Evolutionary conservation across 2,113 vertebrate genomes (phyloP).

Genomic region (Takifugu bimaculatus): DNA sequence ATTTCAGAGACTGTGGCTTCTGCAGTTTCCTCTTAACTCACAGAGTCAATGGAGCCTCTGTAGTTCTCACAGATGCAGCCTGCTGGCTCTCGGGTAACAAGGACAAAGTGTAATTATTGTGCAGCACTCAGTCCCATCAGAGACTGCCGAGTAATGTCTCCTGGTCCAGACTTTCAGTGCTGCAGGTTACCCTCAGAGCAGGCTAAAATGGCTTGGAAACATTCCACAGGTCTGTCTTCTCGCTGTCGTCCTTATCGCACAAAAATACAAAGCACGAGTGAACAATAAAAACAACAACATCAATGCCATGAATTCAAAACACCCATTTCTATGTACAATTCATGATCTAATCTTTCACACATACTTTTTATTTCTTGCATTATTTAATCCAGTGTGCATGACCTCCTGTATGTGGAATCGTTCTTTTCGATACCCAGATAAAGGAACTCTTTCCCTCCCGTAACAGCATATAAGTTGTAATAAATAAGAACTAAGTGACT

Average conservation of each 20-base stretch:
- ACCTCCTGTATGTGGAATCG: constrained; percentile 44
- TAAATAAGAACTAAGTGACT: constrained; percentile 52
- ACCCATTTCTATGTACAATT: constrained; percentile 37
- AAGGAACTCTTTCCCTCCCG: constrained; percentile 7
- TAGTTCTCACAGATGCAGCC: constrained; percentile 16
- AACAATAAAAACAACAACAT: constrained; percentile 9
- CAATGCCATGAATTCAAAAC: constrained; percentile 20
- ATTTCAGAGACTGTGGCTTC: constrained; percentile 26
- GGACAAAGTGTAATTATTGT: constrained; percentile 10
- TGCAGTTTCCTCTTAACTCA: constrained; percentile 28
- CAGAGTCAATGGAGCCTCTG: constrained; percentile 40
- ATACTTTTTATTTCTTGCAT: constrained; percentile 11
- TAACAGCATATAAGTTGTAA: constrained; percentile 42
- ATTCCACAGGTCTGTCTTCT: constrained; percentile 29
- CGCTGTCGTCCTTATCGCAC: constrained; percentile 2
- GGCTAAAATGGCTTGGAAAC: constrained; percentile 26
- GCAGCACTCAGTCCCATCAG: constrained; percentile 32
- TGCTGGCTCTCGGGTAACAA: constrained; percentile 30
- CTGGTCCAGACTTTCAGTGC: constrained; percentile 30
- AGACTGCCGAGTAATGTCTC: constrained; percentile 12
- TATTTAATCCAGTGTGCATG: constrained; percentile 63
- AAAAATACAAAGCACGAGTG: constrained; percentile 33
- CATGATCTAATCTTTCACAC: constrained; percentile 10
- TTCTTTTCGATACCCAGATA: constrained; percentile 17
- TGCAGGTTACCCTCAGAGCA: constrained; percentile 16